These are phyloP conservation scores for Onychomys torridus DNA, from an alignment of 2,797 vertebrate genomes.

Conservation along the genomic window DNA sequence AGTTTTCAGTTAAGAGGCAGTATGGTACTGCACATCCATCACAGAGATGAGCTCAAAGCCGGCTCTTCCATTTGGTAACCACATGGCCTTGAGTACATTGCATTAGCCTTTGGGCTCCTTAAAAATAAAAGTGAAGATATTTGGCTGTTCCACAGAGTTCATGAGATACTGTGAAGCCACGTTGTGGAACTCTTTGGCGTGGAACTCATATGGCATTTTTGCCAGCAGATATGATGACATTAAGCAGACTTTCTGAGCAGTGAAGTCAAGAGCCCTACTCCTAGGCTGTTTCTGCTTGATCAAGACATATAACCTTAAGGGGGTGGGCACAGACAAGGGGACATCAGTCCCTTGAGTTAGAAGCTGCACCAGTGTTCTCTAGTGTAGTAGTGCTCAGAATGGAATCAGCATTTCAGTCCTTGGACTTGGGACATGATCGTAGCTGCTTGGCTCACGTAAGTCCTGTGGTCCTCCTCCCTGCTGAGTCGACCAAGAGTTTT, in stretches of 20 bases:
- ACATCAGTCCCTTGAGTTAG: background rate
- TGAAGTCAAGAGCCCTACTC: background rate
- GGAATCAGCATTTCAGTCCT: background rate
- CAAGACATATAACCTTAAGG: background rate
- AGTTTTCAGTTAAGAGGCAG: background rate
- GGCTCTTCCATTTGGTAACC: background rate
- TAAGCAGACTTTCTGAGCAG: background rate
- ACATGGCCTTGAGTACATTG: background rate
- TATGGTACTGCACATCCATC: background rate
- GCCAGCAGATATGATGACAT: background rate
- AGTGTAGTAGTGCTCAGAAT: background rate
- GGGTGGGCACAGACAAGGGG: no score
- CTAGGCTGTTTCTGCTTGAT: background rate
- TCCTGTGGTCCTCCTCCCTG: background rate
- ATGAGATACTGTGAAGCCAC: background rate
- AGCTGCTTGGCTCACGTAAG: background rate
- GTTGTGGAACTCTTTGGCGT: background rate
- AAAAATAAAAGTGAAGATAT: conserved; percentile 9
- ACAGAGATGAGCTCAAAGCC: background rate
- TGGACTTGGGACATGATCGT: background rate
- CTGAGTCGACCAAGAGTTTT: background rate
- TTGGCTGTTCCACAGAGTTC: background rate
- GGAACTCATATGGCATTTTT: background rate
- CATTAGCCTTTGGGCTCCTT: background rate
- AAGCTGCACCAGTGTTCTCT: background rate